A percentile compares a stretch with the other conserved stretches of the same genome.
These are phyloP conservation scores for Turritopsis rubra DNA, from an alignment of 30 jellyfish, hydroid and myxozoan genomes.

Conservation along the genomic window DNA sequence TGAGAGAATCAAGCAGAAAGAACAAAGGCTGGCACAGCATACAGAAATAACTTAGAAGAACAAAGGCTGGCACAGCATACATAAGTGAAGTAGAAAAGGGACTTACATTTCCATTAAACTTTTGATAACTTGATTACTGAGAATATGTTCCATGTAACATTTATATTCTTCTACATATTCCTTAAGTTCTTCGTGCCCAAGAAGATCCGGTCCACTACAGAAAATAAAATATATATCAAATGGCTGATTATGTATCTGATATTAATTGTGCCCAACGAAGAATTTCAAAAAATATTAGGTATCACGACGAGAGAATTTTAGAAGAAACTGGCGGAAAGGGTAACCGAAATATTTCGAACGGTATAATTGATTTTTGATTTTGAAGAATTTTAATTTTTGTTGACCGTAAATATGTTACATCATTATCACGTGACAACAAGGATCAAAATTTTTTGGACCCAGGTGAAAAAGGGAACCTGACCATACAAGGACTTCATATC, in stretches of 20 bases:
- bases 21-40: no score
- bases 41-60: neutral
- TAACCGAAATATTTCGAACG: no score
- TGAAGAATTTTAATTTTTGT: no score
- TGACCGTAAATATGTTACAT: no score
- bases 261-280: neutral
- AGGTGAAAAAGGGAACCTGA: neutral
- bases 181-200: conserved; percentile 55
- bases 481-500: neutral
- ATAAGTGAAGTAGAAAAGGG: neutral
- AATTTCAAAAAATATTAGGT: no score
- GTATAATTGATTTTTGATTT: no score
- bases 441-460: no score
- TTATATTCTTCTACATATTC: conserved; percentile 23
- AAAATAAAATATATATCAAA: neutral
- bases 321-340: no score
- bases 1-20: neutral
- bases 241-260: neutral
- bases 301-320: no score
- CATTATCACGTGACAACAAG: no score
- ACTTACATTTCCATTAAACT: conserved; percentile 74
- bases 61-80: no score
- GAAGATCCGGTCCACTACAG: conserved; percentile 76
- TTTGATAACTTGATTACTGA: conserved; percentile 68
- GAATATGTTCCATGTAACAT: conserved; percentile 50